Percentiles rank a stretch among this genome's conserved stretches.
These are phyloP conservation scores for Astreopora myriophthalma DNA, from an alignment of 64 coral and sea anemone genomes.

Conservation along the genomic window DNA sequence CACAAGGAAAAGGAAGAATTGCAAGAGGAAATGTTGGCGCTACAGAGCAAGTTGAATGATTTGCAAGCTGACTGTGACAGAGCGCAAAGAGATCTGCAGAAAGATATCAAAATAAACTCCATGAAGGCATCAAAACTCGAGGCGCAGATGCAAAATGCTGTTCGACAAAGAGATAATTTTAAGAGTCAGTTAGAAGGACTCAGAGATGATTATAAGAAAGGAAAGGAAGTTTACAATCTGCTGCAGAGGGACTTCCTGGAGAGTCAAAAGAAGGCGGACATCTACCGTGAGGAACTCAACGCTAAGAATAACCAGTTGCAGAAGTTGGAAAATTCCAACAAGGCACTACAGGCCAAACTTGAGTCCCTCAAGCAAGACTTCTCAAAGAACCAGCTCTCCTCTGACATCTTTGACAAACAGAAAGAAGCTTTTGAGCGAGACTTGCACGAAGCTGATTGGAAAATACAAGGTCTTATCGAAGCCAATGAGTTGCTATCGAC, in stretches of 20 bases:
- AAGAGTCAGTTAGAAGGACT: conserved; percentile 78
- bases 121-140: conserved; percentile 86
- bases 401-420: conserved; percentile 76
- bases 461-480: conserved; percentile 80
- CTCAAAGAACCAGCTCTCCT: conserved; percentile 79
- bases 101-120: conserved; percentile 69
- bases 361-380: conserved; percentile 78
- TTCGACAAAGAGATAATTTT: conserved; percentile 75
- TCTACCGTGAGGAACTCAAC: conserved; percentile 70
- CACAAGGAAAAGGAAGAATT: conserved; percentile 93
- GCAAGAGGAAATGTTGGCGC: conserved; percentile 82
- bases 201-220: conserved; percentile 80
- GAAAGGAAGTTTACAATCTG: conserved; percentile 71
- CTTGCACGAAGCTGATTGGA: conserved; percentile 66
- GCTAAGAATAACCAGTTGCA: conserved; percentile 76
- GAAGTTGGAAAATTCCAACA: conserved; percentile 75
- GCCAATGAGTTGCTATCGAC: conserved; percentile 60
- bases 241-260: conserved; percentile 86
- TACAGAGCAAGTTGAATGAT: conserved; percentile 82
- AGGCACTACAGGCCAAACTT: conserved; percentile 76
- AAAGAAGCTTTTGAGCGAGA: conserved; percentile 68
- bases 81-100: conserved; percentile 79
- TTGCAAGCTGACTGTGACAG: conserved; percentile 81
- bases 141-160: conserved; percentile 81
- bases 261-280: conserved; percentile 78